Conservation (phyloP, 2,888 invertebrate species). For the Pseudococcus longispinus region DNA sequence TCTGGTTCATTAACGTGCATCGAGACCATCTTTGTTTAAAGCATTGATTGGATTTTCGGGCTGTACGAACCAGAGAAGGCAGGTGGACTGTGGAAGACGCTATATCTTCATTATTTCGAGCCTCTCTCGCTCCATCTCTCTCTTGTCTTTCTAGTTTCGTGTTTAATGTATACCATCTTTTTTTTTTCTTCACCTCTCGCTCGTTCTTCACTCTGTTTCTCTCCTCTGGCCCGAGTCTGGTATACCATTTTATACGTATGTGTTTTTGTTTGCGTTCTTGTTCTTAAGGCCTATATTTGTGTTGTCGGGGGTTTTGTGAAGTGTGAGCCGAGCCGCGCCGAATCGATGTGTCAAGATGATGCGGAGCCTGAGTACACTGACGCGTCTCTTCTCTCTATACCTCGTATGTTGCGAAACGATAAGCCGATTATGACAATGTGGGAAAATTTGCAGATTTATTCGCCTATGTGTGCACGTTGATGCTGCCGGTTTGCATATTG, state of each 20-base stretch:
- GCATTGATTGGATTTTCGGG: conserved; percentile 53
- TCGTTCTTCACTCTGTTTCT: not conserved
- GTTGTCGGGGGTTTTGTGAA: not conserved
- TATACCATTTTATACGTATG: not conserved
- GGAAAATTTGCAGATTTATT: conserved; percentile 10
- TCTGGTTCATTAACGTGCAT: conserved; percentile 53
- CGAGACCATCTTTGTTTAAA: conserved; percentile 52
- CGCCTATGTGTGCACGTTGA: not conserved
- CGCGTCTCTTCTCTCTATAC: no score
- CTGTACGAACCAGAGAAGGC: conserved; percentile 19
- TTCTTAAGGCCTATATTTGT: not conserved
- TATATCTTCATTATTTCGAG: conserved; percentile 56
- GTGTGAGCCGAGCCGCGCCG: not conserved
- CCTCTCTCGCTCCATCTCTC: not conserved
- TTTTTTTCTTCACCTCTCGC: not conserved
- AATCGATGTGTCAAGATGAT: not conserved
- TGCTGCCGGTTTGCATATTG: not conserved
- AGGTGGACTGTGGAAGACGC: conserved; percentile 52
- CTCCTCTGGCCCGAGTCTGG: not conserved
- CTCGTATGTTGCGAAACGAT: conserved; percentile 15
- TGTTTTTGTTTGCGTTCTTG: conserved; percentile 17
- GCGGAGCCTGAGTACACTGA: no score
- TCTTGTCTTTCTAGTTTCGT: not conserved
- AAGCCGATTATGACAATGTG: conserved; percentile 30
- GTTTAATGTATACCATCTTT: conserved; percentile 20